Evolutionary conservation across 1,140 invertebrate species (phyloP).

Genomic region (Steinernema feltiae): DNA sequence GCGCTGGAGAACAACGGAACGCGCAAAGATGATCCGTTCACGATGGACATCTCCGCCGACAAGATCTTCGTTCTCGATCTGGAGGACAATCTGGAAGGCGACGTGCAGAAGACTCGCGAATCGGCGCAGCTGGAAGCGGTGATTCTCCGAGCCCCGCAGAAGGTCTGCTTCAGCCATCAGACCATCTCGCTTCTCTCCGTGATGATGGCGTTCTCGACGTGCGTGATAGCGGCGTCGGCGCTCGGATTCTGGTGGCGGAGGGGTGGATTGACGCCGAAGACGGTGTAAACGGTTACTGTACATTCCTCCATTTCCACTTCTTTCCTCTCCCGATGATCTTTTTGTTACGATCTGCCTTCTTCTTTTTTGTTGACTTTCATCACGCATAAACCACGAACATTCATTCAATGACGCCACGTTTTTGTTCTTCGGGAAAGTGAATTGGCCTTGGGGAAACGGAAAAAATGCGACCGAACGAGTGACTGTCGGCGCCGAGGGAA

Average conservation of each 20-base stretch:
- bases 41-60: slow-evolving; percentile 50
- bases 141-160: background rate
- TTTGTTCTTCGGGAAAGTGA: background rate
- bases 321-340: background rate
- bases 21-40: slow-evolving; percentile 25
- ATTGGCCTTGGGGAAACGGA: background rate
- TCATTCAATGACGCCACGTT: background rate
- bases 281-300: background rate
- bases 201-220: slow-evolving; percentile 16
- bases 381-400: no score
- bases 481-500: background rate
- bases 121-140: background rate
- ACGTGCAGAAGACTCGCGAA: slow-evolving; percentile 15
- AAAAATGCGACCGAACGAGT: background rate
- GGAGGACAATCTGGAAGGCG: slow-evolving; percentile 32
- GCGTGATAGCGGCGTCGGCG: background rate
- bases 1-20: slow-evolving; percentile 28
- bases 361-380: background rate
- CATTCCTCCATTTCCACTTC: slow-evolving; percentile 4
- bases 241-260: background rate
- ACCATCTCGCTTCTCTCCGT: slow-evolving; percentile 18
- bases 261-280: background rate
- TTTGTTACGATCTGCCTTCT: background rate
- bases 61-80: slow-evolving; percentile 55
- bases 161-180: slow-evolving; percentile 29